Evolutionary conservation across 2,113 vertebrate species (phyloP).

Genomic region (Oceanodroma tethys): DNA sequence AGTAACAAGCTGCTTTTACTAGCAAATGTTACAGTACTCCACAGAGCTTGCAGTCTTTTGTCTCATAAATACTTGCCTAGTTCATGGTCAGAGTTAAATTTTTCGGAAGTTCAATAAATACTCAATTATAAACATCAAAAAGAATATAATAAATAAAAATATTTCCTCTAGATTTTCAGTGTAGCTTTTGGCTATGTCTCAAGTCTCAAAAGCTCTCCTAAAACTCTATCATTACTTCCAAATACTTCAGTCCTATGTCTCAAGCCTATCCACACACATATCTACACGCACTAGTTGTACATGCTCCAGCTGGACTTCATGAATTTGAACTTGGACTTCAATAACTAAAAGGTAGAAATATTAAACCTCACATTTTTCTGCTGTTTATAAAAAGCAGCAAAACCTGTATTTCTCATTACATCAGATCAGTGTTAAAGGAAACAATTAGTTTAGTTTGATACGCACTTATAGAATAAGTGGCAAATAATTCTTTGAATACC

Average conservation of each 20-base stretch:
- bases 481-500: background rate
- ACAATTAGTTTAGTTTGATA: background rate
- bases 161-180: background rate
- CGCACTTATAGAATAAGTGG: background rate
- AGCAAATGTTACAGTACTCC: background rate
- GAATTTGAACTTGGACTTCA: background rate
- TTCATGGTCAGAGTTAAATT: background rate
- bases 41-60: background rate
- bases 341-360: background rate
- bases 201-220: slow-evolving; percentile 4
- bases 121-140: slow-evolving; percentile 4
- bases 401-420: background rate
- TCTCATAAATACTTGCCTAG: background rate
- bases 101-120: slow-evolving; percentile 18
- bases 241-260: background rate
- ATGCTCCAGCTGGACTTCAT: background rate
- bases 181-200: background rate
- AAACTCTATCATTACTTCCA: slow-evolving; percentile 6
- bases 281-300: background rate
- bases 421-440: background rate
- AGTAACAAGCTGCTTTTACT: background rate
- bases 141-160: background rate
- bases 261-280: background rate
- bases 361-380: background rate
- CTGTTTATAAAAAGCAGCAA: background rate